A percentile compares a stretch with the other conserved stretches of the same genome.
Evolutionary conservation across 2,113 vertebrate species (phyloP).

Genomic region (Ceyx cyanopectus): DNA sequence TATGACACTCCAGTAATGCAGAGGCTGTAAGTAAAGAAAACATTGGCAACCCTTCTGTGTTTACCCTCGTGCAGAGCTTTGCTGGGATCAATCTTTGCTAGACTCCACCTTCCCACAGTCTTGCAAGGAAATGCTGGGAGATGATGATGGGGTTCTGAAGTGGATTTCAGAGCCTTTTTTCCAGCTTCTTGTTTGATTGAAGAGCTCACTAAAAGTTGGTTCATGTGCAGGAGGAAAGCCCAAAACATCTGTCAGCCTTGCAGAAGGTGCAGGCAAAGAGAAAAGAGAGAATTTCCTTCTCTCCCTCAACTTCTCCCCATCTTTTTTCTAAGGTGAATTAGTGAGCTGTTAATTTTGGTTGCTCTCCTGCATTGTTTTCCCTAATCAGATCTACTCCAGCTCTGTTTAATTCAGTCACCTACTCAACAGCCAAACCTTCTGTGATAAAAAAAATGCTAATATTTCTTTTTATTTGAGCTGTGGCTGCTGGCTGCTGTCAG

Average conservation of each 20-base stretch:
- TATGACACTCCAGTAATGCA: constrained; percentile 73
- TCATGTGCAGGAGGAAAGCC: constrained; percentile 4
- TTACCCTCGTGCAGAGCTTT: not conserved
- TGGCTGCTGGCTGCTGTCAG: constrained; percentile 13
- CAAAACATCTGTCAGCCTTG: constrained; percentile 8
- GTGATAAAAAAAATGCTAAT: constrained; percentile 51
- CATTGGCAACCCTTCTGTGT: not conserved
- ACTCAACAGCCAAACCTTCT: constrained; percentile 50
- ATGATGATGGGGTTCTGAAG: not conserved
- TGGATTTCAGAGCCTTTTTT: not conserved
- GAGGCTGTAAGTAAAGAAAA: constrained; percentile 64
- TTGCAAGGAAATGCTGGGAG: not conserved
- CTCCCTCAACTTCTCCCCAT: not conserved
- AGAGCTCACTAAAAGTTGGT: not conserved
- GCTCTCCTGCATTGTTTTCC: constrained; percentile 14
- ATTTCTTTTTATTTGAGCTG: constrained; percentile 60
- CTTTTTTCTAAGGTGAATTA: constrained; percentile 4
- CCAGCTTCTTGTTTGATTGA: not conserved
- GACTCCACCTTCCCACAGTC: not conserved
- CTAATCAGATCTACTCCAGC: constrained; percentile 46
- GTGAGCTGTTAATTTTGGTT: constrained; percentile 15
- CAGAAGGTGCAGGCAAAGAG: not conserved
- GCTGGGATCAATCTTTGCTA: not conserved
- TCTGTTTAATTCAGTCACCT: constrained; percentile 58
- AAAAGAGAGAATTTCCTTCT: not conserved